Evolutionary conservation across 1,140 invertebrate species (phyloP), one percentile per base, ranked within the genome.

Genomic region (Amyelois transitella): DNA sequence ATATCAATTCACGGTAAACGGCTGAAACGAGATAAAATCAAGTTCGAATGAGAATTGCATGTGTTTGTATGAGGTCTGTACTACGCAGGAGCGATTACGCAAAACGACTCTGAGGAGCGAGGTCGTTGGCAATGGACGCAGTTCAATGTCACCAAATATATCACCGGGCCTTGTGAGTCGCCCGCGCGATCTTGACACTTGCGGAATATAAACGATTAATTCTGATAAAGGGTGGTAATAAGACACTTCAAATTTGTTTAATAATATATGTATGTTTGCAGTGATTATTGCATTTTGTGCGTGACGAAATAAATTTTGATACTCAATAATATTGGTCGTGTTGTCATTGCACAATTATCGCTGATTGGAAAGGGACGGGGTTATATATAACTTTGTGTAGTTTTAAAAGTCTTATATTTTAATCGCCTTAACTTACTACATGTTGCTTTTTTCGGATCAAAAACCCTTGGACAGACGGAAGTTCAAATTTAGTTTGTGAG

Each of bases 91-190:
- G 53, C 77, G 79, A 87, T 87, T 87, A 87, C 84, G 84, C 82
- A 87, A 87, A 83, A 69, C 73, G 72, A 77, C 84, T 76, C 79
- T 74, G 76, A 81, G 77, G 75, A 81, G 76, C 62, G 81, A 87
- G 85, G 85, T 88, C 85, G 85, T 88, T 88, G 85, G 82, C 85
- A 88, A 88, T 88, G 82, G 82, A 80, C 78, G 61, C 81, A 58
- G 85, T 88, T 88, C 85, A 88, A 88, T 88, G 85, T 88, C 85
- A 88, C 85, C 82, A 88, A 88, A 86, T 88, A 86, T 87, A 88
- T 88, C 85, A 86, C 82, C 78, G 74, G 64, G 63, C 58, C 32
- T 22, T 69, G 54, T 69, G 71, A 52, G 51, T 4, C 65, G 72
- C 28, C 18, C 52, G 62, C 50, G 18, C 43, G 8, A 8, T 47